A percentile compares a stretch with the other conserved stretches of the same genome.
These are phyloP conservation scores for Semicossyphus pulcher DNA, from an alignment of 2,113 vertebrate species.

Conservation along the genomic window DNA sequence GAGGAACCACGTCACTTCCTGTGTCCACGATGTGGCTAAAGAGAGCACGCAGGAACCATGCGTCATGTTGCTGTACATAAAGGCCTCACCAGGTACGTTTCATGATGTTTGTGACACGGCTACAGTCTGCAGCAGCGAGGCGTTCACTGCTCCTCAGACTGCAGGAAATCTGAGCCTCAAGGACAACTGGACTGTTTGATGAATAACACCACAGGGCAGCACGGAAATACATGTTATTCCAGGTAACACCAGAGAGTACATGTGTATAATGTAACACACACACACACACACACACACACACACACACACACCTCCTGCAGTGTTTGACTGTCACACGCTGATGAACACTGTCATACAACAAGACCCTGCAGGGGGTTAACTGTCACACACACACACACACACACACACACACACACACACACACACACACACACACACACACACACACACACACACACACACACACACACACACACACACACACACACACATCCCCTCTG, in stretches of 20 bases:
- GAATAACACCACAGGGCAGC: not conserved
- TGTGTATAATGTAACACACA: slow-evolving; percentile 1
- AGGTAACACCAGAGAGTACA: not conserved
- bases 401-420: slow-evolving; percentile 4
- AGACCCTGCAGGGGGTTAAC: slow-evolving; percentile 11
- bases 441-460: not conserved
- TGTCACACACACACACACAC: not conserved
- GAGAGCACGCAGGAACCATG: no score
- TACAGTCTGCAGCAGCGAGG: no score
- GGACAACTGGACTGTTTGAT: not conserved
- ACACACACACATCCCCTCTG: not conserved
- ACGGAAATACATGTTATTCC: not conserved
- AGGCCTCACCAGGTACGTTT: no score
- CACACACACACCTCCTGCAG: slow-evolving; percentile 8
- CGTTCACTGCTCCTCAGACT: not conserved
- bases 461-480: not conserved
- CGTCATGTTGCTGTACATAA: no score
- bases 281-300: slow-evolving; percentile 5
- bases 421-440: not conserved
- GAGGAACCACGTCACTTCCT: no score
- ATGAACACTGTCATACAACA: slow-evolving; percentile 19
- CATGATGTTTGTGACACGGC: no score
- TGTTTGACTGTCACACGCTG: slow-evolving; percentile 31
- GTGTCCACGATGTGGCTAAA: no score
- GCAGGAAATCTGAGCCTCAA: not conserved